Conservation (phyloP, 2,797 vertebrate genomes). For the Nasua narica region DNA sequence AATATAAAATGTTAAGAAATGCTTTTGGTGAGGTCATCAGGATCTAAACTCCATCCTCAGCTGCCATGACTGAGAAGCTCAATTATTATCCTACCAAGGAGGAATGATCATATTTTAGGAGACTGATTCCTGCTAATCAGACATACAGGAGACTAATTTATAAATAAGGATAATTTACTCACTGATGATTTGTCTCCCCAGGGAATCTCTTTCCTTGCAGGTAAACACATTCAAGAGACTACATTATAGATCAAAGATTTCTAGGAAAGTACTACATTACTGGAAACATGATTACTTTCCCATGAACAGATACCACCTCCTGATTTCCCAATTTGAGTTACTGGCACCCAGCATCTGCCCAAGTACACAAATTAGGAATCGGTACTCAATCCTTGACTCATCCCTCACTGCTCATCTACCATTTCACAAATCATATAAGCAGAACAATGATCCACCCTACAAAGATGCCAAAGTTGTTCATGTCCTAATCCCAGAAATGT, state of each 20-base stretch:
- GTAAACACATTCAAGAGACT: constrained; percentile 19
- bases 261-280: neutral
- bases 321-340: neutral
- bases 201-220: neutral
- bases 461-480: neutral
- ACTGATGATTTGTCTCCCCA: neutral
- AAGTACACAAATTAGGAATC: neutral
- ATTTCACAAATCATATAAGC: neutral
- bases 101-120: neutral
- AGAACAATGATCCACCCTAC: neutral
- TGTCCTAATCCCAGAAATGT: neutral
- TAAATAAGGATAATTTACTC: constrained; percentile 8
- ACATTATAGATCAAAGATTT: constrained; percentile 33
- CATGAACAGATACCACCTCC: neutral
- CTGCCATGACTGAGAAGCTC: neutral
- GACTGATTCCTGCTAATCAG: neutral
- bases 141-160: neutral
- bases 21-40: neutral
- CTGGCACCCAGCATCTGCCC: neutral
- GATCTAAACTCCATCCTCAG: neutral
- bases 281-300: neutral
- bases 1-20: neutral
- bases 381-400: neutral
- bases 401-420: neutral
- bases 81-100: neutral